These are phyloP conservation scores for Eilema depressum DNA, from an alignment of 2,888 invertebrate species.

Conservation along the genomic window DNA sequence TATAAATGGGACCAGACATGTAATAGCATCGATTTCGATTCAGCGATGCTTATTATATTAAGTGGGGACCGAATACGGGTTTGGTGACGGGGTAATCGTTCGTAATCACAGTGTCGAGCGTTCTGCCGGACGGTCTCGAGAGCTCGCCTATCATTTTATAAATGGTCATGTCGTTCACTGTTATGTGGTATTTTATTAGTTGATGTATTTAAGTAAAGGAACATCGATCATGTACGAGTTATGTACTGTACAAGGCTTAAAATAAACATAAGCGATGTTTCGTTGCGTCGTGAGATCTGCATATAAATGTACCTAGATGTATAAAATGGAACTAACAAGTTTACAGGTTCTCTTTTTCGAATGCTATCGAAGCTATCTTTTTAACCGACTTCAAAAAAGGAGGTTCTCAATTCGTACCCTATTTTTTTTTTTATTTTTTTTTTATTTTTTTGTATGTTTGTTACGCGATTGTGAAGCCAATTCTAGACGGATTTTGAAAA, in stretches of 20 bases:
- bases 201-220: constrained; percentile 41
- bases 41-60: constrained; percentile 85
- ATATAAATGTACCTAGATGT: background rate
- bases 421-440: no score
- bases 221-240: constrained; percentile 39
- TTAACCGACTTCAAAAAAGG: no score
- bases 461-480: no score
- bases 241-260: constrained; percentile 23
- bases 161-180: constrained; percentile 60
- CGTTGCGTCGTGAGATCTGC: background rate
- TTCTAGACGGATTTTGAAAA: no score
- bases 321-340: no score
- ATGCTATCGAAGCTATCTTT: no score
- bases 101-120: constrained; percentile 75
- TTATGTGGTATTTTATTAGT: constrained; percentile 54
- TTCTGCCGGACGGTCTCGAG: constrained; percentile 55
- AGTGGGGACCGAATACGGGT: constrained; percentile 81
- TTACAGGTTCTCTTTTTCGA: no score
- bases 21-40: constrained; percentile 85
- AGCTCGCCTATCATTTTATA: constrained; percentile 55
- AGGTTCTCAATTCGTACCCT: no score
- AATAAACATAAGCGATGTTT: background rate
- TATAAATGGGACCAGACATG: constrained; percentile 82
- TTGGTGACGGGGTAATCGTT: constrained; percentile 84
- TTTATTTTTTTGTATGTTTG: no score